These are phyloP conservation scores for Coluber constrictor DNA, from an alignment of 2,797 vertebrate species.

Conservation along the genomic window DNA sequence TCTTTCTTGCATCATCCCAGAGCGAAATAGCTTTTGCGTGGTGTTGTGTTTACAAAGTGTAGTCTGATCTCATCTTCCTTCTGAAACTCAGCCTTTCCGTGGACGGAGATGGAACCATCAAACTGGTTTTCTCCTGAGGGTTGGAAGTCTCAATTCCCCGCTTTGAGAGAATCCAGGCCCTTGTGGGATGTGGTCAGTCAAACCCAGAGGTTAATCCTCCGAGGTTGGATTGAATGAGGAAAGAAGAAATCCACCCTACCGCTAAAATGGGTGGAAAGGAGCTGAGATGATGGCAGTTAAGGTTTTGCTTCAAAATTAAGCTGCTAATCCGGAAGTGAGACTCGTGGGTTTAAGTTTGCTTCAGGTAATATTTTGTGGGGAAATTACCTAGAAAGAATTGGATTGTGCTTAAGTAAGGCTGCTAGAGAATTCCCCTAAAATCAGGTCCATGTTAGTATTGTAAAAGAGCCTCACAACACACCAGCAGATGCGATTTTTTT, in stretches of 20 bases:
- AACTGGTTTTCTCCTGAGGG: no score
- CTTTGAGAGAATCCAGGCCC: not conserved
- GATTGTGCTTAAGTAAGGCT: not conserved
- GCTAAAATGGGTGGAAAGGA: not conserved
- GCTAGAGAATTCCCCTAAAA: not conserved
- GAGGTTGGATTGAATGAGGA: not conserved
- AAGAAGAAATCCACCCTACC: not conserved
- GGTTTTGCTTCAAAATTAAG: not conserved
- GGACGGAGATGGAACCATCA: not conserved
- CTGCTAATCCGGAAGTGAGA: not conserved
- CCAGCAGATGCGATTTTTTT: not conserved
- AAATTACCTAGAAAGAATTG: not conserved
- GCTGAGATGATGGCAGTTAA: no score
- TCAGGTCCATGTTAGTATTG: not conserved
- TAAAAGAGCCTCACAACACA: not conserved
- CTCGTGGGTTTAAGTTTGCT: no score
- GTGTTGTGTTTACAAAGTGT: not conserved
- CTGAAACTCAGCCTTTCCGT: not conserved
- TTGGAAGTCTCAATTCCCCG: not conserved
- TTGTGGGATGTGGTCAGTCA: not conserved
- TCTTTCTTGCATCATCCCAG: not conserved
- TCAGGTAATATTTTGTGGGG: not conserved
- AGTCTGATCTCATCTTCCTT: not conserved
- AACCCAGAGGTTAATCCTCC: not conserved
- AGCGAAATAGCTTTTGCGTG: not conserved